A percentile compares a stretch with the other conserved stretches of the same genome.
Conservation (phyloP, 2,113 vertebrate species). For the Pagrus major region DNA sequence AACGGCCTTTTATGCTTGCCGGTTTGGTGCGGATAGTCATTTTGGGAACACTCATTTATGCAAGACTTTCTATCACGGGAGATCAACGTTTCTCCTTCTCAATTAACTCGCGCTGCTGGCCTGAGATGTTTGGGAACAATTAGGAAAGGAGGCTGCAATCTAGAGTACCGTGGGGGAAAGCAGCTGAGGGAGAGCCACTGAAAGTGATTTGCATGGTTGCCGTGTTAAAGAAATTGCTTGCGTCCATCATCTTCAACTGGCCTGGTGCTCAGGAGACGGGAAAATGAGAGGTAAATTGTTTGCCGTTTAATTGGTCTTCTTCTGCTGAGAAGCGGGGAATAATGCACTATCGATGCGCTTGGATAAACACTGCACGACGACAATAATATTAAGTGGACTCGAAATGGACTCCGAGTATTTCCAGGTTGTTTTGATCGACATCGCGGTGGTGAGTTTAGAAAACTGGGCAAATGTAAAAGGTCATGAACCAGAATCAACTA, state of each 20-base stretch:
- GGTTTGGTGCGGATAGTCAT: slow-evolving; percentile 40
- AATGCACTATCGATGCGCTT: neutral
- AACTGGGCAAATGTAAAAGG: neutral
- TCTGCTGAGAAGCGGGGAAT: slow-evolving; percentile 21
- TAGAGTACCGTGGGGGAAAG: slow-evolving; percentile 54
- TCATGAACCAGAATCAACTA: slow-evolving; percentile 14
- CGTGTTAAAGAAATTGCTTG: slow-evolving; percentile 72
- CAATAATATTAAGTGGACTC: neutral
- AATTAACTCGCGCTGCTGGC: slow-evolving; percentile 66
- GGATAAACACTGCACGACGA: slow-evolving; percentile 20
- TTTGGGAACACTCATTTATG: slow-evolving; percentile 58
- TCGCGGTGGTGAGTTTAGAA: neutral
- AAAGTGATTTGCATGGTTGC: slow-evolving; percentile 73
- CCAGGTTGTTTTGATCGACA: neutral
- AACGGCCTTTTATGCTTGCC: slow-evolving; percentile 15
- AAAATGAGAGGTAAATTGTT: slow-evolving; percentile 73
- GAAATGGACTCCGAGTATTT: neutral
- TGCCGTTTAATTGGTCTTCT: slow-evolving; percentile 66
- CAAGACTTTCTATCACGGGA: slow-evolving; percentile 60
- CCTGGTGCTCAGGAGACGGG: slow-evolving; percentile 52
- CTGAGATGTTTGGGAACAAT: slow-evolving; percentile 76
- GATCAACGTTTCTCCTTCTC: slow-evolving; percentile 62
- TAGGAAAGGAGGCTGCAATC: slow-evolving; percentile 73
- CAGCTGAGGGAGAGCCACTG: slow-evolving; percentile 49
- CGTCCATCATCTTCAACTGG: slow-evolving; percentile 77